Conservation (phyloP, 2,797 vertebrate genomes). For the Hypotaenidia philippensis region DNA sequence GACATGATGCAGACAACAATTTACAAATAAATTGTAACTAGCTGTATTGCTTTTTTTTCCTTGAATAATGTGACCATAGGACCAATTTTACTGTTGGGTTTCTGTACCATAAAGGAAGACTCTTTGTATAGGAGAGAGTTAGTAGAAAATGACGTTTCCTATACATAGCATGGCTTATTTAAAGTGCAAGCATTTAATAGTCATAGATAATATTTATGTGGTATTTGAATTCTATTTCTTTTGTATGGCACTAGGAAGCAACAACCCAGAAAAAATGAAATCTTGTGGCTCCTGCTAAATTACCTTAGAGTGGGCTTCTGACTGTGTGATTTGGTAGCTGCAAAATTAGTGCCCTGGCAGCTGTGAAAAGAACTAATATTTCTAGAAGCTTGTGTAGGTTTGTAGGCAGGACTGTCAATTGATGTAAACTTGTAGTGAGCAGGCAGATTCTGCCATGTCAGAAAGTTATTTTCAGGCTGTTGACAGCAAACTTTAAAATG, state of each 20-base stretch:
- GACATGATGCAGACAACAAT: background rate
- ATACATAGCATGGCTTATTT: background rate
- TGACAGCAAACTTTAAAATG: conserved; percentile 11
- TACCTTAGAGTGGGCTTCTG: background rate
- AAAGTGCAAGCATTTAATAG: background rate
- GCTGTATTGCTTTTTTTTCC: background rate
- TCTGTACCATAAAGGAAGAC: background rate
- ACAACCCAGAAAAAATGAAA: background rate
- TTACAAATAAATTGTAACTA: background rate
- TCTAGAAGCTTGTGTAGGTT: conserved; percentile 27
- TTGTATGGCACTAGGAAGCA: background rate
- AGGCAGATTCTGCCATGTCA: background rate
- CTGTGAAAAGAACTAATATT: background rate
- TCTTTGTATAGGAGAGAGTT: background rate
- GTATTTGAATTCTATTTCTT: conserved; percentile 15
- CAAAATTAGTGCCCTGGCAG: background rate
- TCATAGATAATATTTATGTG: background rate
- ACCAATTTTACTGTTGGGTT: background rate
- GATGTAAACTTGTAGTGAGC: background rate
- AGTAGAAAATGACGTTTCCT: background rate
- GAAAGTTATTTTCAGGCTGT: conserved; percentile 20
- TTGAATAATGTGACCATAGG: background rate
- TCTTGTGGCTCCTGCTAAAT: background rate
- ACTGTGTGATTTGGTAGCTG: background rate
- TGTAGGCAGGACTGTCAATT: conserved; percentile 3